Base-by-base conservation (phyloP, 2,797 vertebrate genomes). In the Moxostoma hubbsi region DNA sequence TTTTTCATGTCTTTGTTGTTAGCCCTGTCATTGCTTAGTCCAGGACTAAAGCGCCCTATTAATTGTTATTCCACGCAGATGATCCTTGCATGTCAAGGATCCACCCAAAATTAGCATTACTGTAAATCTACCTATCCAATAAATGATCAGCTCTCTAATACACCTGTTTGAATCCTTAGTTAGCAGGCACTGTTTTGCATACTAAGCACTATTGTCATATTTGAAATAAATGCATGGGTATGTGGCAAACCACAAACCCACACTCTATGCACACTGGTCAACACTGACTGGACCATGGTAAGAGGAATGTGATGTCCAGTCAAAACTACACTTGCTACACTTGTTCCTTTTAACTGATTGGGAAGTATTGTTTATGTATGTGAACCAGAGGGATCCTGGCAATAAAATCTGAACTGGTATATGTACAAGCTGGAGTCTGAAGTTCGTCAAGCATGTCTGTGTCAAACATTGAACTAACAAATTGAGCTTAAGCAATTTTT, bases 381-480 rank as follows among this genome's bases (percentile, higher is more conserved):
- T 86, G 81, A 87, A 86, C 83, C 61, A 79, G 83, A 85, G 73
- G 80, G 81, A 84, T 85, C 78, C 77, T 84, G 88, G 86, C 88
- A 89, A 89, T 89, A 89, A 73, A 82, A 76, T 78, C 72, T 76
- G 61, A 80, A 86, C 77, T 53, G 84, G 77, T 81, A 81, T 54
- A 13, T 4, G 12, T 36, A 36, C 36, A 36, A 36, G 36, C 36
- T 36, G 36, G 51, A 24, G 58, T 61, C 18, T 61, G 11, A 36
- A 61, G 58, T 10, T 61, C 11, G 58, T 61, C 16, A 10, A 61
- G 24, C 58, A 50, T 59, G 15, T 73, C 77, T 82, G 69, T 84
- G 67, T 79, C 36, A 36, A 36, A 36, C 36, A 36, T 36, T 36
- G 36, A 36, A 36, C 36, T 36, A 36, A 36, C 36, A 36, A 36